Conservation (phyloP, 2,113 vertebrate species). For the Phalacrocorax aristotelis region DNA sequence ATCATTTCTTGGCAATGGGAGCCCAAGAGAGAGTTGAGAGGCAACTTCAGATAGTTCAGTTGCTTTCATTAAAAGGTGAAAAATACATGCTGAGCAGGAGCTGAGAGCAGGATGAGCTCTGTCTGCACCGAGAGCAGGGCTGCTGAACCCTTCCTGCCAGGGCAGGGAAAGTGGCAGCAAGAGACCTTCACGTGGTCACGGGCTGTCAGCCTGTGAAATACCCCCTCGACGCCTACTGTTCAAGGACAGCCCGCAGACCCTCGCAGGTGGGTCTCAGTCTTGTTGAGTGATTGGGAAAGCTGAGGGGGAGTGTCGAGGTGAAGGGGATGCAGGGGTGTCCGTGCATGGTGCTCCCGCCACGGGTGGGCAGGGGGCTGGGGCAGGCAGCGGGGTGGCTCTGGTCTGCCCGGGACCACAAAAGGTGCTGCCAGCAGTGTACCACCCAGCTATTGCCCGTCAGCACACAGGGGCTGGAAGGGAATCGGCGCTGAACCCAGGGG, state of each 20-base stretch:
- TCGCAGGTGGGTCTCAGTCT: rapidly evolving
- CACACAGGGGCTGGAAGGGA: neutral
- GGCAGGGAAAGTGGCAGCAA: neutral
- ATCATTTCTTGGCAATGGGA: constrained; percentile 63
- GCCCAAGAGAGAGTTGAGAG: constrained; percentile 20
- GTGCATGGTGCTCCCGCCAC: rapidly evolving
- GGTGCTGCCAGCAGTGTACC: neutral
- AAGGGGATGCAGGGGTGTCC: neutral
- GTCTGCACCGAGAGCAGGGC: neutral
- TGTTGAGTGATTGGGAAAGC: neutral
- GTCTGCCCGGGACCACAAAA: too few species aligned
- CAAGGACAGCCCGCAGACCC: neutral
- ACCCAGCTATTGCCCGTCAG: neutral
- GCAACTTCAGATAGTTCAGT: constrained; percentile 31
- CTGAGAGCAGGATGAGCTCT: neutral
- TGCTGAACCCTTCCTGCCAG: neutral
- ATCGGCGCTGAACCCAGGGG: neutral
- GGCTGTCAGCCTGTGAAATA: neutral
- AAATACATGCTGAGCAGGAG: neutral
- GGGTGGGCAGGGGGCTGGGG: neutral
- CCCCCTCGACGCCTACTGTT: rapidly evolving
- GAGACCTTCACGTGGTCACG: rapidly evolving
- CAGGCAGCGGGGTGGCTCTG: neutral
- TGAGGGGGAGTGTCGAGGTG: rapidly evolving
- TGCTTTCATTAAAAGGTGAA: constrained; percentile 42